Percentiles rank a stretch among this genome's conserved stretches.
phyloP scores from a whole-genome alignment of 2,888 invertebrate species.

The Heliconius cydno region DNA sequence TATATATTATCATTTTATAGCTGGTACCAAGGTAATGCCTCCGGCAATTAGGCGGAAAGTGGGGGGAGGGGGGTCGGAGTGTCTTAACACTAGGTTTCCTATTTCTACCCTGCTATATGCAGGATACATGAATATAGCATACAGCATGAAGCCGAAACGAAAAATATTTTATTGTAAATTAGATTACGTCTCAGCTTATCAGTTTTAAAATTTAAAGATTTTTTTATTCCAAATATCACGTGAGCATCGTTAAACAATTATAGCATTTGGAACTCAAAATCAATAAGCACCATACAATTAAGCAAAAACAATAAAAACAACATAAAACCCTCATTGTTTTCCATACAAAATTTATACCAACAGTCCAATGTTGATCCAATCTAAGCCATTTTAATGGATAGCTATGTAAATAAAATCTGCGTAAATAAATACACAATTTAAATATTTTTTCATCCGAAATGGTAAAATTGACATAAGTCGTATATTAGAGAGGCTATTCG shows the following conservation, averaged over 20 bases:
- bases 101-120: no score
- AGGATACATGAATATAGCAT: no score
- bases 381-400: constrained; percentile 17
- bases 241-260: not conserved
- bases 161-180: not conserved
- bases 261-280: not conserved
- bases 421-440: constrained; percentile 33
- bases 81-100: no score
- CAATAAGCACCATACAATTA: not conserved
- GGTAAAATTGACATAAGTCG: constrained; percentile 40
- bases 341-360: not conserved
- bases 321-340: not conserved
- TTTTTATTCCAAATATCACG: not conserved
- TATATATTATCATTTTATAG: no score
- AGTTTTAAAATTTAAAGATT: no score
- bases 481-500: constrained; percentile 51
- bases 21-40: no score
- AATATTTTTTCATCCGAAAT: constrained; percentile 36
- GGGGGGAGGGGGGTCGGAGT: no score
- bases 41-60: no score
- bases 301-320: constrained; percentile 1
- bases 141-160: not conserved
- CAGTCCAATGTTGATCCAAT: constrained; percentile 8
- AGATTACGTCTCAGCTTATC: no score
- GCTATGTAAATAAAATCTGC: constrained; percentile 18